Evolutionary conservation across 2,113 vertebrate species (phyloP).

Genomic region (Cottus gobio): DNA sequence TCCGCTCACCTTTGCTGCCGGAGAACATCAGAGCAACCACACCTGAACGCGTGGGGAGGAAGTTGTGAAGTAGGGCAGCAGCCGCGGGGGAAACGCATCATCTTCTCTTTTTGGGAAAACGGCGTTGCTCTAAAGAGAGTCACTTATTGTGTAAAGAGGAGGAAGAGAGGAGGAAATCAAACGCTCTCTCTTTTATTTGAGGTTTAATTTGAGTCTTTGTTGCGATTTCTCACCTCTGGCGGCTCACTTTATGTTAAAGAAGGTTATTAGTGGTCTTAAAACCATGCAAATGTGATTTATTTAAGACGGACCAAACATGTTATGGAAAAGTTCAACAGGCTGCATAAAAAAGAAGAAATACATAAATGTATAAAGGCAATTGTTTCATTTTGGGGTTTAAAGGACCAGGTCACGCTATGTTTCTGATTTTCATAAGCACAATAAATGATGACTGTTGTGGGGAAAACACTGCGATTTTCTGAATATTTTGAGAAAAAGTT

Average conservation of each 20-base stretch:
- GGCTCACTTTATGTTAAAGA: conserved; percentile 7
- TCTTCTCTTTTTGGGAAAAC: no score
- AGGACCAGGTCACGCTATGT: conserved; percentile 9
- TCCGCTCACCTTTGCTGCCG: conserved; percentile 19
- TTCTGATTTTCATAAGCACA: not conserved
- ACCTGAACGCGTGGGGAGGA: conserved; percentile 13
- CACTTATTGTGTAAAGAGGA: no score
- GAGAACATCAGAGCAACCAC: conserved; percentile 37
- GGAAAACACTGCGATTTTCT: not conserved
- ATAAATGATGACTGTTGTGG: not conserved
- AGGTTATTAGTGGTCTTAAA: not conserved
- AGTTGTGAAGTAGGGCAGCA: conserved; percentile 14
- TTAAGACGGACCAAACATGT: not conserved
- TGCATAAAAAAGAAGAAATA: no score
- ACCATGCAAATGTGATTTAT: not conserved
- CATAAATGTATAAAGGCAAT: not conserved
- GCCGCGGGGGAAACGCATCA: conserved; percentile 10
- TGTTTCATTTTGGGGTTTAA: not conserved
- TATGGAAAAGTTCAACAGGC: not conserved
- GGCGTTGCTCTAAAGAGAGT: no score
- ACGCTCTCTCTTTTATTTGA: no score
- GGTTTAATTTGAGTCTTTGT: no score
- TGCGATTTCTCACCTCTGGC: conserved; percentile 2
- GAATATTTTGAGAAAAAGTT: not conserved
- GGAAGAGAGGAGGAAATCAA: no score